Conservation (phyloP, 2,113 vertebrate genomes). For the Physeter macrocephalus region DNA sequence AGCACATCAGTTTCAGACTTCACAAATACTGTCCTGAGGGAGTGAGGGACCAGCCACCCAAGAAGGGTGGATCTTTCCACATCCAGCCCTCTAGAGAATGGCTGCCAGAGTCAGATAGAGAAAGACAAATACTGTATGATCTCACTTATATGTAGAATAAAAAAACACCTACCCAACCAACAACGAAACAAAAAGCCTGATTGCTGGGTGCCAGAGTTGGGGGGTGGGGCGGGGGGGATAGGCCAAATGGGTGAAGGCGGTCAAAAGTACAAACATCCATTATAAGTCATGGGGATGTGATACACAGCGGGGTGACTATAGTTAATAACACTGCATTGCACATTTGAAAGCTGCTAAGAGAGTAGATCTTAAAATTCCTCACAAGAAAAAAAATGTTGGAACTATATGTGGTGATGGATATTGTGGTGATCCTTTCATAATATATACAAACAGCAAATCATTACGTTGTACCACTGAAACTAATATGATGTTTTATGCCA, state of each 20-base stretch:
- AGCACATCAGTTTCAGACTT: not conserved
- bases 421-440: not conserved
- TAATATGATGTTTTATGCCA: not conserved
- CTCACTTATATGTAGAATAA: not conserved
- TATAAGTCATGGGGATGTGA: too few species aligned
- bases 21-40: not conserved
- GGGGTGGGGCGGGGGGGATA: not conserved
- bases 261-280: not conserved
- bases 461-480: not conserved
- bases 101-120: not conserved
- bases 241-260: not conserved
- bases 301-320: fast-evolving
- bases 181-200: not conserved
- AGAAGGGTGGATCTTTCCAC: not conserved
- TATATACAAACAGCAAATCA: not conserved
- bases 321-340: fast-evolving
- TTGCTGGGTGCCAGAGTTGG: too few species aligned
- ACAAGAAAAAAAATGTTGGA: not conserved
- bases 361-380: not conserved
- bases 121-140: not conserved
- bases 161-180: not conserved
- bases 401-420: not conserved
- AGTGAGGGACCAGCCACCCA: not conserved
- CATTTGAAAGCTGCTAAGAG: not conserved
- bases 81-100: not conserved